Evolutionary conservation across 1,140 invertebrate genomes (phyloP).

Genomic region (Lucilia sericata): DNA sequence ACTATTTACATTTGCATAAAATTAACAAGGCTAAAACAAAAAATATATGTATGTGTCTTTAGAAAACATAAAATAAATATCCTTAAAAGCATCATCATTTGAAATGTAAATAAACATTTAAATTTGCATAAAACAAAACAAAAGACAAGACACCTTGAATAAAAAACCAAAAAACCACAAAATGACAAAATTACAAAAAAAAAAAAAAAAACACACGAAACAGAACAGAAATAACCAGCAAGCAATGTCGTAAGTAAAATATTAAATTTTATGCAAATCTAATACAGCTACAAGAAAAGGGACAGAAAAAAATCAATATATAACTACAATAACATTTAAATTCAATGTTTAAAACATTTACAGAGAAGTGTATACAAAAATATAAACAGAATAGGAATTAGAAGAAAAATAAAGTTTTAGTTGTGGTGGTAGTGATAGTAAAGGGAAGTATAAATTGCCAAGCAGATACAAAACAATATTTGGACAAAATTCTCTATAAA

Average conservation of each 20-base stretch:
- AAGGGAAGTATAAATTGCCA: too few species aligned
- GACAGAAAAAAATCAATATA: not conserved
- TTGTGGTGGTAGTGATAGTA: too few species aligned
- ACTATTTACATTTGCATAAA: too few species aligned
- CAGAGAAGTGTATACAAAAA: not conserved
- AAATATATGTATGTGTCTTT: too few species aligned
- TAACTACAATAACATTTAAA: too few species aligned
- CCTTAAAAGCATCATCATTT: not conserved
- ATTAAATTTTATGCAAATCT: not conserved
- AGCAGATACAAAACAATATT: not conserved
- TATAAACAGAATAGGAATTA: too few species aligned
- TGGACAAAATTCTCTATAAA: not conserved
- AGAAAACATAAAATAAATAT: too few species aligned
- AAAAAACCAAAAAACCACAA: not conserved
- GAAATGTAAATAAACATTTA: conserved; percentile 17
- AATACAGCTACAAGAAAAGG: not conserved
- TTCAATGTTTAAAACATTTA: not conserved
- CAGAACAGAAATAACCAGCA: not conserved
- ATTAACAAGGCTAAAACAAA: too few species aligned
- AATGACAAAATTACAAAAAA: not conserved
- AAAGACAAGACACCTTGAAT: not conserved
- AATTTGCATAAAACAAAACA: conserved; percentile 12
- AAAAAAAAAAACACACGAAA: not conserved
- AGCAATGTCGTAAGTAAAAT: not conserved
- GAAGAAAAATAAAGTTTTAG: too few species aligned